Evolutionary conservation across 2,888 invertebrate genomes (phyloP).

Genomic region (Hylaea fasciaria): DNA sequence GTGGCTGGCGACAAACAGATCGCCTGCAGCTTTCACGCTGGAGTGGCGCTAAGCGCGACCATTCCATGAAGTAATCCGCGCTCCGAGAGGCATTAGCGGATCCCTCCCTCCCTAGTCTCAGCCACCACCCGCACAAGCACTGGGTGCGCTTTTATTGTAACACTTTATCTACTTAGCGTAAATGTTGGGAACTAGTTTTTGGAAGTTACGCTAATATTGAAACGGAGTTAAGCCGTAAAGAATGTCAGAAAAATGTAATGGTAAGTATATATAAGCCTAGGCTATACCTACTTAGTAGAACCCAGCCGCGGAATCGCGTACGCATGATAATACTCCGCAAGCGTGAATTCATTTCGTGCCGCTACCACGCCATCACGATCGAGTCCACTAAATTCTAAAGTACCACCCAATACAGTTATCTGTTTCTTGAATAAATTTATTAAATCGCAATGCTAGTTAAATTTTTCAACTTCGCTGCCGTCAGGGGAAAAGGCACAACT

Average conservation of each 20-base stretch:
- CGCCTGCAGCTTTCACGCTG: slow-evolving; percentile 69
- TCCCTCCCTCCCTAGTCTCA: slow-evolving; percentile 39
- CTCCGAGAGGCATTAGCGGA: slow-evolving; percentile 70
- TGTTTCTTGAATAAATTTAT: not conserved
- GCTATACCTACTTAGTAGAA: too few relatives aligned
- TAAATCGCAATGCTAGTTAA: not conserved
- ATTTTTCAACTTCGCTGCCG: slow-evolving; percentile 1
- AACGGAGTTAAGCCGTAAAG: slow-evolving; percentile 4
- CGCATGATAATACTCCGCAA: too few relatives aligned
- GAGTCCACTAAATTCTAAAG: too few relatives aligned
- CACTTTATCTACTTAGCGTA: slow-evolving; percentile 44
- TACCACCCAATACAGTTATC: not conserved
- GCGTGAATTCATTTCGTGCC: too few relatives aligned
- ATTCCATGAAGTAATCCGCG: slow-evolving; percentile 77
- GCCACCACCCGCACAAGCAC: slow-evolving; percentile 40
- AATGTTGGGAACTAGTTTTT: slow-evolving; percentile 32
- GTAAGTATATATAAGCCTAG: too few relatives aligned
- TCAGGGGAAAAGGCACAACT: slow-evolving; percentile 13
- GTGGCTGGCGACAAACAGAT: slow-evolving; percentile 68
- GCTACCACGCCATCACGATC: too few relatives aligned
- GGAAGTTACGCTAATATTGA: slow-evolving; percentile 16
- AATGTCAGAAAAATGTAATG: too few relatives aligned
- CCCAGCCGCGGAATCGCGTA: too few relatives aligned
- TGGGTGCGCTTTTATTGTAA: slow-evolving; percentile 59
- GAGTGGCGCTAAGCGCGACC: slow-evolving; percentile 72